Conservation (phyloP, 2,888 invertebrate genomes). For the Acrobasis repandana region DNA sequence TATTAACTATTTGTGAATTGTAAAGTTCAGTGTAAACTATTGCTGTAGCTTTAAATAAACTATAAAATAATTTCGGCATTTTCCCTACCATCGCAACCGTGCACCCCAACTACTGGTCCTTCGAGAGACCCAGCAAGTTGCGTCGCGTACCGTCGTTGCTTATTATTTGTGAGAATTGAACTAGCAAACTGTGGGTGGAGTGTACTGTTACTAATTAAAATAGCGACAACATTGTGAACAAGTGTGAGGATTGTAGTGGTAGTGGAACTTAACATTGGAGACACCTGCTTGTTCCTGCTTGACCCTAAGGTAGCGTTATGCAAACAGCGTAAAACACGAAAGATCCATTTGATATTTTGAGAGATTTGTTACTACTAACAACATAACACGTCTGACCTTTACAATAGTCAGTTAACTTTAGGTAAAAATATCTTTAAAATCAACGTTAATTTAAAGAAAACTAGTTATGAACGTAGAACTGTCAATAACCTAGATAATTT, state of each 20-base stretch:
- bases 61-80: too few relatives aligned
- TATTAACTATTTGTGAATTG: too few relatives aligned
- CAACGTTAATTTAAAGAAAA: conserved; percentile 25
- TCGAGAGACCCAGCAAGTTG: not conserved
- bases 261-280: not conserved
- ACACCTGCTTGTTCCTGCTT: not conserved
- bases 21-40: too few relatives aligned
- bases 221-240: not conserved
- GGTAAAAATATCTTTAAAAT: not conserved
- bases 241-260: not conserved
- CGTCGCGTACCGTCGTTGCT: not conserved
- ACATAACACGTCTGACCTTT: not conserved
- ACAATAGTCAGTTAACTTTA: not conserved
- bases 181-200: not conserved
- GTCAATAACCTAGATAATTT: conserved; percentile 26
- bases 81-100: not conserved
- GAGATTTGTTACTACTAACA: not conserved
- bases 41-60: too few relatives aligned
- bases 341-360: not conserved
- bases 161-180: not conserved
- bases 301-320: not conserved
- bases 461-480: conserved; percentile 27
- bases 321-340: not conserved
- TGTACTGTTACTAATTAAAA: not conserved
- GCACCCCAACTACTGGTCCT: conserved; percentile 1